Base-by-base conservation (phyloP, 2,888 invertebrate genomes). In the Crocallis elinguaria region DNA sequence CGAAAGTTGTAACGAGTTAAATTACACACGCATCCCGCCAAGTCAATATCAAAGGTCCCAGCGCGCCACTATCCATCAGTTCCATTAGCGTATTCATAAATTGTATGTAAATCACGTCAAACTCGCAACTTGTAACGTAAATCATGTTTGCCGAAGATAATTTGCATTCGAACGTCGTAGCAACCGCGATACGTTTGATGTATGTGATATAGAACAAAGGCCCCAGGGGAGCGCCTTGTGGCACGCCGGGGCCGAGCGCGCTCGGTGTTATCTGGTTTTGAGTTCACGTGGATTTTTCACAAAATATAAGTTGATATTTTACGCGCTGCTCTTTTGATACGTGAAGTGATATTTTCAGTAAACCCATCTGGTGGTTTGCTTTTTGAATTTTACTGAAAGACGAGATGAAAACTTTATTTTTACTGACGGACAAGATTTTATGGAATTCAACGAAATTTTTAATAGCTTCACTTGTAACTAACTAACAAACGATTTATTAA, bases 61-160 rank as follows among this genome's bases (percentile, higher is more conserved):
- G 13, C 27, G 14, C 35, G 12, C 35, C 38, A 55, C 42, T 44
- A 53, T 41, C 38, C 44, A 37, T 37, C 48, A 41, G 33, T 50
- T 19, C 35, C 41, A 49, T 50, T 50, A 57, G 39, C 38, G 32
- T 62, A 55, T 60, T 64, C 62, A 60, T 54, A 60, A 52, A 64
- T 62, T 61, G 43, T 67, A 70, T 70, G 73, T 64, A 70, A 67
- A 70, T 64, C 57, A 55, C 43, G 48, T 44, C 35, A 32, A 48
- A 48, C 46, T 55, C 49, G 52, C 55, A 29, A 50, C 62, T 63
- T 38, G 54, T 44, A 39, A 45, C 51, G 46, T 58, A 61, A 66
- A 54, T 64, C 66, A 64, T 67, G 60, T 69, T 67, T 60, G 64
- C 33, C 17, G 45, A 45, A 32, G 29, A 55, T 45, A 41, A 54